Conservation (phyloP, 2,113 vertebrate genomes). For the Turdus rufiventris region DNA sequence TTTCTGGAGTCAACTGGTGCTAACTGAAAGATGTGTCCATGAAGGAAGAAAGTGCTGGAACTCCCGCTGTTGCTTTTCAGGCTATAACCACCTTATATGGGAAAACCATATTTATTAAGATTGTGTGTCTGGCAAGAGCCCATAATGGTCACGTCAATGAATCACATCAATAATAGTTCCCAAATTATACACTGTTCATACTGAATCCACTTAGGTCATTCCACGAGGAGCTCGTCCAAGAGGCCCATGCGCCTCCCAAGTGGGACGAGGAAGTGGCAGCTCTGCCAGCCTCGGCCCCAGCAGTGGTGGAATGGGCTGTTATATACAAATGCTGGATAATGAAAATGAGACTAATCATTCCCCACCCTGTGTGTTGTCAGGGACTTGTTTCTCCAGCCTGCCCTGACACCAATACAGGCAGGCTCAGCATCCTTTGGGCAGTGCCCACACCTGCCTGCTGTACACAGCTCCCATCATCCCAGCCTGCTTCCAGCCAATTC, state of each 20-base stretch:
- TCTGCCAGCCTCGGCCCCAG: not conserved
- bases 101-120: not conserved
- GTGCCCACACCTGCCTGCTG: not conserved
- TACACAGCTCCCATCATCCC: not conserved
- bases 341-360: not conserved
- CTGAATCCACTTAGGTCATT: not conserved
- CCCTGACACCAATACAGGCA: accelerated
- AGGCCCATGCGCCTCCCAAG: not conserved
- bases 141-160: not conserved
- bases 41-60: not conserved
- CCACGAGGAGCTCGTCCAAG: not conserved
- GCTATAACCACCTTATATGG: not conserved
- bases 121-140: not conserved
- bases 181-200: not conserved
- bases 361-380: accelerated
- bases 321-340: not conserved
- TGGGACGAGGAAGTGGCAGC: not conserved
- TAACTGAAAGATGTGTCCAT: not conserved
- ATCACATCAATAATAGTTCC: not conserved
- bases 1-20: not conserved
- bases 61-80: not conserved
- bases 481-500: not conserved
- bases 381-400: not conserved
- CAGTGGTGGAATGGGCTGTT: accelerated
- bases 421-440: not conserved